Base-by-base conservation (phyloP, 2,797 vertebrate genomes). In the Hemitrygon akajei region DNA sequence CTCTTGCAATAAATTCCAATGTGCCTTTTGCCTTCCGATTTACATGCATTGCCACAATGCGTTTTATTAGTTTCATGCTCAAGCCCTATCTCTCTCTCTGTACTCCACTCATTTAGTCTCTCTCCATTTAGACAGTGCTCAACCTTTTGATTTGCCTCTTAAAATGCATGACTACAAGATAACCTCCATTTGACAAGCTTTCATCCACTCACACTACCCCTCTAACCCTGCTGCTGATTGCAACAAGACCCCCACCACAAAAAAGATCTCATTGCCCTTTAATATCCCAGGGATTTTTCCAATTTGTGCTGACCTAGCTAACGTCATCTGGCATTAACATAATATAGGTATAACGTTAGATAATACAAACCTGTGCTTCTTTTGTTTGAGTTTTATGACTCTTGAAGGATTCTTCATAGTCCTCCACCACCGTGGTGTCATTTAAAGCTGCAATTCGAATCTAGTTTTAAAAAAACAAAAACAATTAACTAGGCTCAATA, bases 371-470 rank as follows among this genome's bases (percentile, higher is more conserved):
- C 96, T 99, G 99, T 76, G 99, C 99, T 95, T 99, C 99, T 95
- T 99, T 99, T 0, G 99, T 99, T 95, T 97, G 98, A 93, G 97
- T 98, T 94, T 99, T 99, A 91, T 96, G 97, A 94, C 97, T 98
- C 95, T 97, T 98, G 95, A 98, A 96, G n/a, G 97, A 97, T 58
- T 98, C 98, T 94, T 99, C 98, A 0, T 97, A 97, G 94, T 99
- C 99, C 95, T 98, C 99, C 79, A 98, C 97, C 87, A 98, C 95
- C 0, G 98, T 96, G 5, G 98, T 97, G 0, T 98, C 99, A 25
- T 99, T 99, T 94, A 99, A 96, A 1, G 99, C 99, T 87, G 99
- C 98, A 0, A 99, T 99, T 91, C 98, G 97, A 94, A 99, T 99
- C 99, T 99, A 95, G 94, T 34, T 73, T 89, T 94, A 91, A 0